phyloP scores from a whole-genome alignment of 2,797 vertebrate genomes.

The Phalanger gymnotis region DNA sequence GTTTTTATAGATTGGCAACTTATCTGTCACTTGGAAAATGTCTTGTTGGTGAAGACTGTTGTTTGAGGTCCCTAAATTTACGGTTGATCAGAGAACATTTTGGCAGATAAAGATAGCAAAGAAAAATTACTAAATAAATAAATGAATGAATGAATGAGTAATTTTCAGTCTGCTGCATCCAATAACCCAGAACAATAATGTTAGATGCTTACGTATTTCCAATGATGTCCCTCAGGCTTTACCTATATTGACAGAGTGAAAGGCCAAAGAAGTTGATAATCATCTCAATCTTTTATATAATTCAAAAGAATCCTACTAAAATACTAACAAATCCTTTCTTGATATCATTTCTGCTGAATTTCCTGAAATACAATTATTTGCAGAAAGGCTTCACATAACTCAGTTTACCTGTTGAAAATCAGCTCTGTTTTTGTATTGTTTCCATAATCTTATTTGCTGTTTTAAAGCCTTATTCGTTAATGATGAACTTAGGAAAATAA shows the following conservation, averaged over 20 bases:
- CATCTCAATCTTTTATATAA: not conserved
- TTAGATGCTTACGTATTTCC: not conserved
- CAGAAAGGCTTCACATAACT: not conserved
- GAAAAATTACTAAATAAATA: not conserved
- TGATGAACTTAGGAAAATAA: not conserved
- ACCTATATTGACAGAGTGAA: not conserved
- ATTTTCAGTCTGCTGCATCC: not conserved
- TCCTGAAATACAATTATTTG: not conserved
- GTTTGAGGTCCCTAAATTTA: not conserved
- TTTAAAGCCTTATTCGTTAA: not conserved
- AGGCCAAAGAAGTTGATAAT: not conserved
- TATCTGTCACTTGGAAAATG: not conserved
- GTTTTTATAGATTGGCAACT: not conserved
- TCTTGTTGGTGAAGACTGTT: not conserved
- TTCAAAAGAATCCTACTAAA: not conserved
- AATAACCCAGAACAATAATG: not conserved
- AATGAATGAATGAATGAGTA: not conserved
- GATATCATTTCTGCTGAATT: not conserved
- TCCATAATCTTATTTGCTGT: not conserved
- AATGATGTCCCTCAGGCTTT: not conserved
- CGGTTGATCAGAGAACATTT: not conserved
- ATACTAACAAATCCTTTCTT: not conserved
- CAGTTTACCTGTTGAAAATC: not conserved
- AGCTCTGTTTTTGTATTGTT: not conserved
- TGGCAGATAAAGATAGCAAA: not conserved